Conservation (phyloP, 2,797 vertebrate genomes). For the Euthynnus affinis region DNA sequence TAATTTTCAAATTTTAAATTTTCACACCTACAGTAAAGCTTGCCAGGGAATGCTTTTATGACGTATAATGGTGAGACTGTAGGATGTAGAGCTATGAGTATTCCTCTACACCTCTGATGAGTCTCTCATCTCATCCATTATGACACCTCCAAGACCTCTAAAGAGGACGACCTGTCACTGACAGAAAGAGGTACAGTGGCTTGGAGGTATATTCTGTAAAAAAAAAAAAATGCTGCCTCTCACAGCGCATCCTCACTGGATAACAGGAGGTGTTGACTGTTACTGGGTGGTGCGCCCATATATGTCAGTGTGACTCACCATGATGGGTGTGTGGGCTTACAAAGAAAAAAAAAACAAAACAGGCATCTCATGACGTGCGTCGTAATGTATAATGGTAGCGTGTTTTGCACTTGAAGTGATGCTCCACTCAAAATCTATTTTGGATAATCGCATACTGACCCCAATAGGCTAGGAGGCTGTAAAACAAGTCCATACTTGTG, state of each 20-base stretch:
- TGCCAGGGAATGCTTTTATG: constrained; percentile 25
- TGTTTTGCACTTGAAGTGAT: constrained; percentile 70
- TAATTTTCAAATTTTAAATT: no score
- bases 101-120: constrained; percentile 32
- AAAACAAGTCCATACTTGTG: constrained; percentile 25
- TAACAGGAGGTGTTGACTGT: constrained; percentile 48
- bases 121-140: constrained; percentile 42
- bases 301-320: constrained; percentile 23
- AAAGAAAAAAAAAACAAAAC: constrained; percentile 7
- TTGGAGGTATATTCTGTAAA: constrained; percentile 44
- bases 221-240: constrained; percentile 37
- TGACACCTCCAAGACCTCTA: constrained; percentile 39
- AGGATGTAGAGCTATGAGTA: constrained; percentile 32
- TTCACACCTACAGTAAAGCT: constrained; percentile 28
- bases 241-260: constrained; percentile 27
- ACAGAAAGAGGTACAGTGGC: constrained; percentile 45
- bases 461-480: constrained; percentile 49
- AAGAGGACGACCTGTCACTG: constrained; percentile 37
- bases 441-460: constrained; percentile 67
- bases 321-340: constrained; percentile 29
- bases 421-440: constrained; percentile 74
- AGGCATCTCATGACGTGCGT: constrained; percentile 54
- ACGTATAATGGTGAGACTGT: constrained; percentile 27
- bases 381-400: constrained; percentile 59
- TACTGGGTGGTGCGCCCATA: constrained; percentile 28